A percentile compares a stretch with the other conserved stretches of the same genome.
phyloP scores from a whole-genome alignment of 2,888 invertebrate genomes.

The Euplagia quadripunctaria region DNA sequence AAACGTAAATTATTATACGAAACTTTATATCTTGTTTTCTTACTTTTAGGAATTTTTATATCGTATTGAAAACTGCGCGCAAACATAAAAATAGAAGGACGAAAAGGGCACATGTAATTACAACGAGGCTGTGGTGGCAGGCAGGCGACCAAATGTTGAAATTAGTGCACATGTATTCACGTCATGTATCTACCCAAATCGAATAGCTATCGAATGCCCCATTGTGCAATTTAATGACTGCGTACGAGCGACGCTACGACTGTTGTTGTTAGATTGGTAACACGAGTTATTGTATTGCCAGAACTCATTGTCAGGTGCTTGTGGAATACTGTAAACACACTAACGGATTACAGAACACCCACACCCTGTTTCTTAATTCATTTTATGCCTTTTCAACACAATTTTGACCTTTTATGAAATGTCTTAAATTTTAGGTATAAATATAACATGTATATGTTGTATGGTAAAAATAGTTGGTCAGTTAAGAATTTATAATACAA shows the following conservation, averaged over 20 bases:
- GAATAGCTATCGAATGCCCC: conserved; percentile 70
- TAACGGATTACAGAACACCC: conserved; percentile 11
- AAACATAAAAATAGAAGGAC: conserved; percentile 17
- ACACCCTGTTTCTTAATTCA: conserved; percentile 4
- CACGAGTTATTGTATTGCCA: conserved; percentile 50
- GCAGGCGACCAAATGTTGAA: conserved; percentile 53
- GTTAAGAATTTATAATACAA: no score
- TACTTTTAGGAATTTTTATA: not conserved
- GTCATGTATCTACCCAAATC: conserved; percentile 71
- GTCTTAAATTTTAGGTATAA: no score
- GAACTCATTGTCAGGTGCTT: conserved; percentile 48
- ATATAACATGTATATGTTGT: no score
- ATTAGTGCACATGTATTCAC: conserved; percentile 66
- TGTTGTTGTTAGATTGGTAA: conserved; percentile 65
- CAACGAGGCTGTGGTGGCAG: conserved; percentile 30
- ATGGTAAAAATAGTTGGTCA: no score
- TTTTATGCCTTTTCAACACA: not conserved
- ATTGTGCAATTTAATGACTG: conserved; percentile 78
- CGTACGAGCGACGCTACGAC: conserved; percentile 41
- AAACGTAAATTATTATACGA: not conserved
- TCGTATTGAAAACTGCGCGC: not conserved
- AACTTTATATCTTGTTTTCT: not conserved
- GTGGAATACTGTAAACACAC: conserved; percentile 41
- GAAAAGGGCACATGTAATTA: conserved; percentile 35
- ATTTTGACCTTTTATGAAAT: no score